Evolutionary conservation across 2,113 vertebrate species (phyloP).

Genomic region (Collichthys lucidus): DNA sequence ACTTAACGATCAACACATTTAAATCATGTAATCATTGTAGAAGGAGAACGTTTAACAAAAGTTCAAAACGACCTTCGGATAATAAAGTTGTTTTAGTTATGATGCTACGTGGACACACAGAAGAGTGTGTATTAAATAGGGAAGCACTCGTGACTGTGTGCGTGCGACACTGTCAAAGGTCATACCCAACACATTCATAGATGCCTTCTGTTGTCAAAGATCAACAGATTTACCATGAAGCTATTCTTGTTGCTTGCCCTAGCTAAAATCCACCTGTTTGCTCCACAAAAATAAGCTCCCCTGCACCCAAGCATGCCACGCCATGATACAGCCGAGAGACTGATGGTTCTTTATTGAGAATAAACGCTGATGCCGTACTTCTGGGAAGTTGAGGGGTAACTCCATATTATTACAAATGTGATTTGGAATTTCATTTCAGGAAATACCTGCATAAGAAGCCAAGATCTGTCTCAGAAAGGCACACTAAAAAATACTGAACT

Average conservation of each 20-base stretch:
- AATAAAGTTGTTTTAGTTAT: too few species aligned
- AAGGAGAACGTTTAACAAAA: too few species aligned
- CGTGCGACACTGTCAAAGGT: neutral
- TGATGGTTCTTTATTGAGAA: conserved; percentile 32
- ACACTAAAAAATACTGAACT: conserved; percentile 55
- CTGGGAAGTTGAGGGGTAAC: conserved; percentile 6
- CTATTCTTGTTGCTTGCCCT: conserved; percentile 5
- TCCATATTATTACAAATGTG: conserved; percentile 49
- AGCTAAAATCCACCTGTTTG: conserved; percentile 21
- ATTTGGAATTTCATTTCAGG: conserved; percentile 57
- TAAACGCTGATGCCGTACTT: conserved; percentile 34
- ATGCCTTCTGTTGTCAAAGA: neutral
- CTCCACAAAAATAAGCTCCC: conserved; percentile 4
- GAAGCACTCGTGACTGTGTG: neutral
- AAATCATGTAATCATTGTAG: too few species aligned
- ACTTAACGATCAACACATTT: too few species aligned
- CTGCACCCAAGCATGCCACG: neutral
- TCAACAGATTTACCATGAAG: conserved; percentile 10
- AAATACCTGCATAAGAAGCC: conserved; percentile 45
- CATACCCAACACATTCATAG: conserved; percentile 6
- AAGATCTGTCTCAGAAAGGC: conserved; percentile 54
- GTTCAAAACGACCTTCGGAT: too few species aligned
- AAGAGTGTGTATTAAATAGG: neutral
- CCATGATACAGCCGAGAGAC: conserved; percentile 19
- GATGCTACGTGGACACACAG: too few species aligned